Conservation (phyloP, 1,140 invertebrate species). For the Tetranychus cinnabarinus region DNA sequence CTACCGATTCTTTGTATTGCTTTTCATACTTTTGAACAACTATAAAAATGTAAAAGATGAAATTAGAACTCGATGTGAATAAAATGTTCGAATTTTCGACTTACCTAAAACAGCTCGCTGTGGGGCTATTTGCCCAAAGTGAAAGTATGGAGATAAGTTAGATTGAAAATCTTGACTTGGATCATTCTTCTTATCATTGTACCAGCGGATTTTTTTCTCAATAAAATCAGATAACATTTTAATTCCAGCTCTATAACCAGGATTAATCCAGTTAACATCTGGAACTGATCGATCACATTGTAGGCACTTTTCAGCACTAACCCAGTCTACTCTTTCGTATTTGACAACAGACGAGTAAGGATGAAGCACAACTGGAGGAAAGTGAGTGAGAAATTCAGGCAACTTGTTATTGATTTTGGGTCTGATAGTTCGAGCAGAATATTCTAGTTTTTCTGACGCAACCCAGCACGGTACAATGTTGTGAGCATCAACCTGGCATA, state of each 20-base stretch:
- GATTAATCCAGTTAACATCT: constrained; percentile 44
- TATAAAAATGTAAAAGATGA: background rate
- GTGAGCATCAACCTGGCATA: constrained; percentile 66
- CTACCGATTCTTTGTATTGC: constrained; percentile 39
- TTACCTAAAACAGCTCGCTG: constrained; percentile 41
- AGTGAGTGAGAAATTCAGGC: constrained; percentile 44
- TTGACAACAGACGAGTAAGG: constrained; percentile 24
- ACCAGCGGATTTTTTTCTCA: constrained; percentile 37
- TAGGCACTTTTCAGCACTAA: constrained; percentile 32
- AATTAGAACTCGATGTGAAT: background rate
- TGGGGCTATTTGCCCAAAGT: constrained; percentile 67
- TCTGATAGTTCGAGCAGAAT: constrained; percentile 58
- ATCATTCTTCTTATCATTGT: constrained; percentile 50
- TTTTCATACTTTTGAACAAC: constrained; percentile 25
- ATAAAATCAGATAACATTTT: constrained; percentile 43
- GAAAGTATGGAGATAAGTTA: constrained; percentile 69
- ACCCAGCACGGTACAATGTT: constrained; percentile 67
- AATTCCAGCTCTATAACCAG: constrained; percentile 44
- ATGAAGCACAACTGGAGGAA: constrained; percentile 57
- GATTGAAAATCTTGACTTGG: constrained; percentile 44
- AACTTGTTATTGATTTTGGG: constrained; percentile 60
- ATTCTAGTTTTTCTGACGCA: constrained; percentile 64
- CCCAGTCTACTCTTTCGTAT: constrained; percentile 37
- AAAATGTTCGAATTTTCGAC: constrained; percentile 18
- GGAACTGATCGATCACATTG: constrained; percentile 36